A percentile compares a stretch with the other conserved stretches of the same genome.
These are phyloP conservation scores for Agrilus cyanescens DNA, from an alignment of 2,888 invertebrate species.

Conservation along the genomic window DNA sequence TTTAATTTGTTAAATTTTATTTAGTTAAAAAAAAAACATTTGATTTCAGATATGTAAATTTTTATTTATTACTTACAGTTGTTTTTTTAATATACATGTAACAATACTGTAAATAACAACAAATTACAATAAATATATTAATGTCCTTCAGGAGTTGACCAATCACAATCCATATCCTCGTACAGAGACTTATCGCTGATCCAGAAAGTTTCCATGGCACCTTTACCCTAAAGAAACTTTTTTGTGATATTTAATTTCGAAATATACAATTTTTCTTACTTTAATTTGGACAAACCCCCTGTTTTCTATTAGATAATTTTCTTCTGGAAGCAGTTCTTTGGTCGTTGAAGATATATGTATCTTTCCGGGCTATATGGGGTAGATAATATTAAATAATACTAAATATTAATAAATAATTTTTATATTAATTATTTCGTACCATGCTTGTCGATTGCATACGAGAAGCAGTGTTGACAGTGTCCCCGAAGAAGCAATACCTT, in stretches of 20 bases:
- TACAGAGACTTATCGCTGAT: neutral
- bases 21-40: no score
- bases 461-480: constrained; percentile 84
- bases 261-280: constrained; percentile 34
- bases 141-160: no score
- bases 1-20: no score
- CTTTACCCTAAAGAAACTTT: constrained; percentile 71
- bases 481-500: constrained; percentile 81
- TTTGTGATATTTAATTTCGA: neutral
- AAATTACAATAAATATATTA: no score
- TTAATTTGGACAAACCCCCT: constrained; percentile 71
- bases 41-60: no score
- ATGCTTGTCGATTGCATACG: constrained; percentile 67
- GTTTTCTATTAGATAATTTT: constrained; percentile 55
- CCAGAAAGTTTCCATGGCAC: constrained; percentile 49
- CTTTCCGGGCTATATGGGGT: constrained; percentile 45
- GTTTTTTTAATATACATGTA: no score
- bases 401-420: no score
- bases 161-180: no score
- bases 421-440: constrained; percentile 31
- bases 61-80: no score
- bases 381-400: neutral
- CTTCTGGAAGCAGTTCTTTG: constrained; percentile 50
- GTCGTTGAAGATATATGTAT: constrained; percentile 68
- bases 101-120: no score